A percentile compares a stretch with the other conserved stretches of the same genome.
Conservation (phyloP, 2,888 invertebrate genomes). For the Mythimna vitellina region DNA sequence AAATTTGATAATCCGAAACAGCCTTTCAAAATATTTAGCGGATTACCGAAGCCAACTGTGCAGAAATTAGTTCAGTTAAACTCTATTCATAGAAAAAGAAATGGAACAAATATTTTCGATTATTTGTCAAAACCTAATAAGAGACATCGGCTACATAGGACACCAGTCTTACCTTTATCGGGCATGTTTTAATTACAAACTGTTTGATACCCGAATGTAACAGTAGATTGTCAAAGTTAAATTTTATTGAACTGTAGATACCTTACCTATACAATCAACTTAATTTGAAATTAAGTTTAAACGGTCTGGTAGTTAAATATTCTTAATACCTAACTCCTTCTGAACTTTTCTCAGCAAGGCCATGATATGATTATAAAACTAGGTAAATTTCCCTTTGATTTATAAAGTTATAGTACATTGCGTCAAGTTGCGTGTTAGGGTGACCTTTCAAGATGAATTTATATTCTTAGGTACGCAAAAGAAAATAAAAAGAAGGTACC, state of each 20-base stretch:
- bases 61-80: background rate
- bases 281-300: constrained; percentile 16
- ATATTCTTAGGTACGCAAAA: constrained; percentile 21
- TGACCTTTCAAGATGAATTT: constrained; percentile 41
- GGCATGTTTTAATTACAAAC: too few species aligned
- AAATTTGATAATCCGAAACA: too few species aligned
- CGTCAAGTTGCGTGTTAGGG: constrained; percentile 33
- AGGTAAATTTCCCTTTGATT: constrained; percentile 22
- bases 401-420: constrained; percentile 10
- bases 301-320: constrained; percentile 4
- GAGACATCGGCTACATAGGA: too few species aligned
- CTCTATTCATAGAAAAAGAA: too few species aligned
- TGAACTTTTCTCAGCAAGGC: constrained; percentile 28
- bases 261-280: background rate
- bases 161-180: too few species aligned
- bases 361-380: constrained; percentile 10
- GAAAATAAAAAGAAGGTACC: constrained; percentile 29
- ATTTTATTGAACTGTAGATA: background rate
- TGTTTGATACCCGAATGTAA: background rate
- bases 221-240: too few species aligned
- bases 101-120: too few species aligned
- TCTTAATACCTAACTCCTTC: constrained; percentile 8
- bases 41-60: too few species aligned
- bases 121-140: too few species aligned
- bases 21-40: too few species aligned